These are phyloP conservation scores for Callithrix jacchus DNA, from an alignment of 2,113 vertebrate species.

Conservation along the genomic window DNA sequence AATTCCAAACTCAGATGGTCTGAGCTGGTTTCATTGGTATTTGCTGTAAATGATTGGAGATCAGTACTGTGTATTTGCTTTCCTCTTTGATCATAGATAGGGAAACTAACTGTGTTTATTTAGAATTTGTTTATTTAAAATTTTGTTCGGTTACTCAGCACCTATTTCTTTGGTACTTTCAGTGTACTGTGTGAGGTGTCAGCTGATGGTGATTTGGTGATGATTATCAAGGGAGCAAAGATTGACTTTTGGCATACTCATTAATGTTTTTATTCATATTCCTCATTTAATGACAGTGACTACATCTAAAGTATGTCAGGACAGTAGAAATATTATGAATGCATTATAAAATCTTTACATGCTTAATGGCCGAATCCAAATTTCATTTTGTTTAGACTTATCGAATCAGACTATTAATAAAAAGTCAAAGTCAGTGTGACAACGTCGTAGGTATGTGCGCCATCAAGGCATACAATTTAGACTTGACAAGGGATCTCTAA, in stretches of 20 bases:
- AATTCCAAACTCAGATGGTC: background rate
- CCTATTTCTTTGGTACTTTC: background rate
- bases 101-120: background rate
- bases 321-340: background rate
- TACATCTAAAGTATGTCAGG: background rate
- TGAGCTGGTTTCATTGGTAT: constrained; percentile 22
- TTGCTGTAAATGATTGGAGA: constrained; percentile 1
- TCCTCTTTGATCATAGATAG: constrained; percentile 3
- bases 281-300: background rate
- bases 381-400: background rate
- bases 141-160: background rate
- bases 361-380: background rate
- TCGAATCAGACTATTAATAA: constrained; percentile 44
- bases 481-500: background rate
- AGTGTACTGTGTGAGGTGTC: background rate
- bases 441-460: background rate
- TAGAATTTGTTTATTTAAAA: constrained; percentile 24
- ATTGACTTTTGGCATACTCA: background rate
- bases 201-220: background rate
- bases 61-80: background rate
- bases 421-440: background rate
- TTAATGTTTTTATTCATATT: constrained; percentile 30
- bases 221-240: background rate
- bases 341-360: background rate
- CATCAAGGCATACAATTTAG: constrained; percentile 8